phyloP scores from a whole-genome alignment of 2,888 invertebrate genomes.

The Pyrgus malvae region DNA sequence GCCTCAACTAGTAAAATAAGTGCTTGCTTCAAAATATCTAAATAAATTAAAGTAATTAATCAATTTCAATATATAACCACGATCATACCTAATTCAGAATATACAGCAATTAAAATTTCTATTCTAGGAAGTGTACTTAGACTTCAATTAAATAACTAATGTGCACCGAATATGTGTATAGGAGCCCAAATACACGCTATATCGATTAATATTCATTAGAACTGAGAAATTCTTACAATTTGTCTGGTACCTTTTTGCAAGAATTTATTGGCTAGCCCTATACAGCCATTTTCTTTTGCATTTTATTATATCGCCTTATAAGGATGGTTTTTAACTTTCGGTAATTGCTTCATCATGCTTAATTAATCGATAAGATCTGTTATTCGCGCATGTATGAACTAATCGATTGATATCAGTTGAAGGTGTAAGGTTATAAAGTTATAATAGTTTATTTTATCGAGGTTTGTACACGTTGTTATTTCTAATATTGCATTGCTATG shows the following conservation, averaged over 20 bases:
- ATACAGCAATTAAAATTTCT: neutral
- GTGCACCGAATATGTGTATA: slow-evolving; percentile 9
- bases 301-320: slow-evolving; percentile 20
- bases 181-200: slow-evolving; percentile 8
- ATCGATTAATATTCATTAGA: slow-evolving; percentile 52
- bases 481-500: neutral
- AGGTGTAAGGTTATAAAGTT: slow-evolving; percentile 7
- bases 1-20: too few species aligned
- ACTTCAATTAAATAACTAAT: neutral
- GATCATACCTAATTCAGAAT: neutral
- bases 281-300: slow-evolving; percentile 23
- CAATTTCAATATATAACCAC: neutral
- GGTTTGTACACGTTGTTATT: neutral
- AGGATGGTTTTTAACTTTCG: slow-evolving; percentile 18
- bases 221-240: slow-evolving; percentile 56
- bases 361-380: slow-evolving; percentile 24
- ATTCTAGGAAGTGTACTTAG: neutral
- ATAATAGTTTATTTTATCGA: neutral
- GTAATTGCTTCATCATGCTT: slow-evolving; percentile 25
- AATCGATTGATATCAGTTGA: slow-evolving; percentile 13
- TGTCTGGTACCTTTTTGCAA: slow-evolving; percentile 52
- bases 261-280: slow-evolving; percentile 48
- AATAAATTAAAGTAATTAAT: neutral
- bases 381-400: neutral
- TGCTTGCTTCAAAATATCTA: too few species aligned